A percentile compares a stretch with the other conserved stretches of the same genome.
These are phyloP conservation scores for Trypoxylon attenuatum DNA, from an alignment of 2,888 invertebrate species.

Conservation along the genomic window DNA sequence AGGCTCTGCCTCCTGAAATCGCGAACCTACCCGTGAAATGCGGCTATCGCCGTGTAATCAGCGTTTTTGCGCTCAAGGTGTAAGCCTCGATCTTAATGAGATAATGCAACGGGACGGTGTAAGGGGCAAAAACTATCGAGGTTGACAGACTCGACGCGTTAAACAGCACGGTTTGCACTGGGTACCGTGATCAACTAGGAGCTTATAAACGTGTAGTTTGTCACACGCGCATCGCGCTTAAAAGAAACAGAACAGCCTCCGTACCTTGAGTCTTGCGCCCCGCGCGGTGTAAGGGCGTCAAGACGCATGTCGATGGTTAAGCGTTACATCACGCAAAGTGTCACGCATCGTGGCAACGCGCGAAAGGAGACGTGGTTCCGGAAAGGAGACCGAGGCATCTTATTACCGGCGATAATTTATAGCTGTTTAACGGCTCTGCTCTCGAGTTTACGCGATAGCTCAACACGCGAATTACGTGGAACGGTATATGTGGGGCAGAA, in stretches of 20 bases:
- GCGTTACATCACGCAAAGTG: conserved; percentile 8
- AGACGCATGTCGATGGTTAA: conserved; percentile 4
- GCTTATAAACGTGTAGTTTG: conserved; percentile 1
- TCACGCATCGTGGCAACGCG: conserved; percentile 9
- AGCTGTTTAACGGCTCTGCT: conserved; percentile 44
- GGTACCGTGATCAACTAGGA: background rate
- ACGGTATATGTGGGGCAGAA: conserved; percentile 42
- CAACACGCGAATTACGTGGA: conserved; percentile 52
- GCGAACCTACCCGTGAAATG: background rate
- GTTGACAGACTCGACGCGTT: background rate
- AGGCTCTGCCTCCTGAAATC: background rate
- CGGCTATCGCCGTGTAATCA: background rate
- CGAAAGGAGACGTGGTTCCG: no score
- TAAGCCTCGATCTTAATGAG: background rate
- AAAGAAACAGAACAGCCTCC: background rate
- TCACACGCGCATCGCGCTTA: background rate
- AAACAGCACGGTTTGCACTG: background rate
- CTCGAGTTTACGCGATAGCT: conserved; percentile 43
- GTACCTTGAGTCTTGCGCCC: conserved; percentile 4
- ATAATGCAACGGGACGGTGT: background rate
- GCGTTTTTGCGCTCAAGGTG: background rate
- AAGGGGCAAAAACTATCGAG: background rate
- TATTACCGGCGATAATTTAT: conserved; percentile 46
- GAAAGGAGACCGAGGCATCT: conserved; percentile 30
- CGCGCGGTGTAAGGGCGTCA: conserved; percentile 6